A percentile compares a stretch with the other conserved stretches of the same genome.
Conservation (phyloP, 2,113 vertebrate genomes). For the Clarias gariepinus region DNA sequence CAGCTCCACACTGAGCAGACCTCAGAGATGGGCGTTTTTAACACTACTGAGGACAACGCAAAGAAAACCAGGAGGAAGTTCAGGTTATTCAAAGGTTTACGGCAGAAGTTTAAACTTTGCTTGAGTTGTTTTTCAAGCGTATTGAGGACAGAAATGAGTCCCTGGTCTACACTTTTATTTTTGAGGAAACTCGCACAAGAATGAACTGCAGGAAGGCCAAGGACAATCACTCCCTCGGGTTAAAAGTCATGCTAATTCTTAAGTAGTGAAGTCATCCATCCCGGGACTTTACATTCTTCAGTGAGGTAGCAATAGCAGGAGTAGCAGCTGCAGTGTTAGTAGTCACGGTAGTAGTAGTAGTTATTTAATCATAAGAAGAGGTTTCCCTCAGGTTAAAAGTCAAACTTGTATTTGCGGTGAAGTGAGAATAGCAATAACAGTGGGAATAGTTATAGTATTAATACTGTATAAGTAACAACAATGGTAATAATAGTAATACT, state of each 20-base stretch:
- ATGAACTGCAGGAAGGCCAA: not conserved
- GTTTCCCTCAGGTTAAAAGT: too few relatives aligned
- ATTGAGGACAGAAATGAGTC: not conserved
- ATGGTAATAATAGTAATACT: not conserved
- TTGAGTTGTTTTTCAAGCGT: not conserved
- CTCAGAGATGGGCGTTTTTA: not conserved
- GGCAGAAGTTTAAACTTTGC: not conserved
- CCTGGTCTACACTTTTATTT: not conserved
- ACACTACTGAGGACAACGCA: not conserved
- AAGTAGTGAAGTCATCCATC: not conserved
- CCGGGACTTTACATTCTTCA: not conserved
- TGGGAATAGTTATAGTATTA: not conserved
- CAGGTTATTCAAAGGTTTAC: not conserved
- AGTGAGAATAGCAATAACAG: not conserved
- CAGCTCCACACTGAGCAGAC: not conserved
- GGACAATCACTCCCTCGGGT: not conserved
- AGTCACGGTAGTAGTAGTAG: not conserved
- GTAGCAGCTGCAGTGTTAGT: not conserved
- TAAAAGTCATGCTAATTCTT: not conserved
- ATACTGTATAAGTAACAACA: too few relatives aligned
- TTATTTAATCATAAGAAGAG: too few relatives aligned
- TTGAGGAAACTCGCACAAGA: not conserved
- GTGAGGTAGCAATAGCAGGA: not conserved
- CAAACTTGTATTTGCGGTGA: too few relatives aligned
- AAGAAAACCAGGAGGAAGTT: not conserved